phyloP scores from a whole-genome alignment of 2,113 vertebrate genomes.

The Colaptes auratus region DNA sequence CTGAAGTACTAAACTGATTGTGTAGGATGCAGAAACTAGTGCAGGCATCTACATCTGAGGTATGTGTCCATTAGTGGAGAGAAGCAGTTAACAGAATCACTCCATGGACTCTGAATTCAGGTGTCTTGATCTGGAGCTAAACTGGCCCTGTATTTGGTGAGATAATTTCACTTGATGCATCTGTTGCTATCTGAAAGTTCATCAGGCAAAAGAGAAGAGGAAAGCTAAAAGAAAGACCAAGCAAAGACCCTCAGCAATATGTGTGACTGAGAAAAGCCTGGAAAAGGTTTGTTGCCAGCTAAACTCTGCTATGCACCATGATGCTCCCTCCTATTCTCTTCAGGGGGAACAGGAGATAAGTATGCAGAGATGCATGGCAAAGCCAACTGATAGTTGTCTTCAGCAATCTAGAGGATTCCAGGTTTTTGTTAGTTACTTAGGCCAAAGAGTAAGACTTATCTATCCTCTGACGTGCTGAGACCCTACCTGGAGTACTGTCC shows the following conservation, averaged over 20 bases:
- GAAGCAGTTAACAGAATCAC: no score
- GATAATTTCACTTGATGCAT: neutral
- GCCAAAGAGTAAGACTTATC: neutral
- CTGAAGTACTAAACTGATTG: neutral
- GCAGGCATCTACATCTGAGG: neutral
- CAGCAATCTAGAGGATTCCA: neutral
- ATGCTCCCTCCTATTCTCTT: neutral
- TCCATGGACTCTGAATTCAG: neutral
- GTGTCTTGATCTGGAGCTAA: neutral
- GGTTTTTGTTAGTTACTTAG: neutral
- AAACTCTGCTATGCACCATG: accelerated
- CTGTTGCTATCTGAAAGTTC: neutral
- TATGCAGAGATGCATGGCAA: accelerated
- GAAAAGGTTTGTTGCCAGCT: neutral
- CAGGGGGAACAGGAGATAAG: neutral
- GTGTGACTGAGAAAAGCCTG: neutral
- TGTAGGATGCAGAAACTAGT: neutral
- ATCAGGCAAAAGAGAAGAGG: neutral
- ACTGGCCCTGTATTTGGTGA: neutral
- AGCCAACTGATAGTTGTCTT: neutral
- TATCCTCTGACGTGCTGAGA: neutral
- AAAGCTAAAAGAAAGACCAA: neutral
- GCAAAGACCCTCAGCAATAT: neutral
- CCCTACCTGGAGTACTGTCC: no score
- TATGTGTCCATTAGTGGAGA: neutral